These are phyloP conservation scores for Gastracanthus pulcherrimus DNA, from an alignment of 2,888 invertebrate species.

Conservation along the genomic window DNA sequence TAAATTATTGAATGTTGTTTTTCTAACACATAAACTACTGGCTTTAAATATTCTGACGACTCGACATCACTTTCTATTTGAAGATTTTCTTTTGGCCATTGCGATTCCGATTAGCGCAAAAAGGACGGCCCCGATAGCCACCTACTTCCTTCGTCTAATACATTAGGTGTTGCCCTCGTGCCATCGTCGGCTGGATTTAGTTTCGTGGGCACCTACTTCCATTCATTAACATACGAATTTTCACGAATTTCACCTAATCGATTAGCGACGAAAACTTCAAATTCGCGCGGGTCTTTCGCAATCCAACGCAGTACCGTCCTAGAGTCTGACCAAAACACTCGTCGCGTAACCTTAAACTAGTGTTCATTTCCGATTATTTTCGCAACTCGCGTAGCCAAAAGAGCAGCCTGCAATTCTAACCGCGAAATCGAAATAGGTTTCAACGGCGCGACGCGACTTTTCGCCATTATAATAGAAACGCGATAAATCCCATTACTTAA, in stretches of 20 bases:
- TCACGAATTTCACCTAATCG: too few species aligned
- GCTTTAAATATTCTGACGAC: too few species aligned
- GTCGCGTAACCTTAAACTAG: background rate
- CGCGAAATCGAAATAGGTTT: background rate
- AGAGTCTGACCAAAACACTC: conserved; percentile 26
- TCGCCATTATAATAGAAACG: background rate
- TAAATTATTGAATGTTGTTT: background rate
- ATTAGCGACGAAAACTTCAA: too few species aligned
- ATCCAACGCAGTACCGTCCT: conserved; percentile 4
- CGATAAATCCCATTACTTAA: too few species aligned
- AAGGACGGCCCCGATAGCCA: background rate
- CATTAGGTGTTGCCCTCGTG: background rate
- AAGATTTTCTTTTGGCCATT: background rate
- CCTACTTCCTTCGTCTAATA: background rate
- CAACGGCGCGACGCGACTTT: conserved; percentile 3
- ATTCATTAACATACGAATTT: too few species aligned
- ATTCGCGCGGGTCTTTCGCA: background rate
- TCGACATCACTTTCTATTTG: too few species aligned
- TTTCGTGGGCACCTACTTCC: too few species aligned
- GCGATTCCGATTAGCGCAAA: background rate
- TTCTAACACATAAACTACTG: too few species aligned
- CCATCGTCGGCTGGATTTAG: too few species aligned
- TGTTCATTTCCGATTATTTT: background rate
- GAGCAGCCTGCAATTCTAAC: conserved; percentile 16
- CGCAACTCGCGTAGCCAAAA: background rate